phyloP scores from a whole-genome alignment of 2,888 invertebrate genomes.

The Exocentrus adspersus region DNA sequence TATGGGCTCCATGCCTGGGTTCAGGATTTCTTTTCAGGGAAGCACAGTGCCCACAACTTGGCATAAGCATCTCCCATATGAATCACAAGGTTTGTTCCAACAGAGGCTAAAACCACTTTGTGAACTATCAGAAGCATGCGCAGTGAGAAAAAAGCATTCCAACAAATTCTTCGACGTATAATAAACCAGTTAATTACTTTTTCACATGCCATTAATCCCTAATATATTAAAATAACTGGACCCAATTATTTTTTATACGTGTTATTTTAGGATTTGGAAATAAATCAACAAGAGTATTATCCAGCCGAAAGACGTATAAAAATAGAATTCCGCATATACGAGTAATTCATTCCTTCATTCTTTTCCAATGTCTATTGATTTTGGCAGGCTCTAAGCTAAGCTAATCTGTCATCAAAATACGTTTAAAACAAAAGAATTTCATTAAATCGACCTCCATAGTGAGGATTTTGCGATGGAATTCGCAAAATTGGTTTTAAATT shows the following conservation, averaged over 20 bases:
- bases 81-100: no score
- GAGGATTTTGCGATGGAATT: constrained; percentile 3
- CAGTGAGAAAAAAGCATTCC: no score
- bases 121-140: no score
- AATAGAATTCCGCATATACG: constrained; percentile 13
- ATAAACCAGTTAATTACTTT: no score
- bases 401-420: constrained; percentile 16
- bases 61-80: no score
- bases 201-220: no score
- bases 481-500: constrained; percentile 13
- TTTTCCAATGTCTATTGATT: constrained; percentile 13
- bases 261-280: not conserved
- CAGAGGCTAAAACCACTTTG: no score
- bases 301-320: not conserved
- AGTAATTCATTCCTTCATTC: constrained; percentile 5
- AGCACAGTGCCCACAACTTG: no score
- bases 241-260: not conserved
- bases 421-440: constrained; percentile 16
- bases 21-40: no score
- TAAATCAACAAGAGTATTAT: constrained; percentile 8
- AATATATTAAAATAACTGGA: not conserved
- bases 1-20: no score
- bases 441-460: constrained; percentile 12
- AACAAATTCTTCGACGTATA: no score
- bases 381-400: constrained; percentile 8